Conservation (phyloP, 2,113 vertebrate species). For the Opisthocomus hoazin region DNA sequence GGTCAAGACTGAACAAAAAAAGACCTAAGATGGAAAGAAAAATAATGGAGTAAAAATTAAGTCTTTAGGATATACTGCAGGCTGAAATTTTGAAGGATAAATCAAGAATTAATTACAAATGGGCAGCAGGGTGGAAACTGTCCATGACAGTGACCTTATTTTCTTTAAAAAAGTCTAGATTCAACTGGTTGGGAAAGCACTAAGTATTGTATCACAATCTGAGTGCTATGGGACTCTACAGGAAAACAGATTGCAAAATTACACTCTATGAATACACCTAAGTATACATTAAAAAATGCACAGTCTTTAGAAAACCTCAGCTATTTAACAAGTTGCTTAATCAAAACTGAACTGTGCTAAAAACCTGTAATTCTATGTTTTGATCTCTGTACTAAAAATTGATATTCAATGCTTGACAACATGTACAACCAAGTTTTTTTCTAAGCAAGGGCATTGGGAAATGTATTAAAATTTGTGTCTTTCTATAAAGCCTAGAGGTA, state of each 20-base stretch:
- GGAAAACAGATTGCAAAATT: background rate
- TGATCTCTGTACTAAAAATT: background rate
- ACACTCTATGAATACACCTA: background rate
- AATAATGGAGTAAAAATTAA: background rate
- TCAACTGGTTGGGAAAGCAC: background rate
- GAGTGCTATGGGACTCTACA: background rate
- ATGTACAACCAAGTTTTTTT: background rate
- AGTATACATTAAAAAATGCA: background rate
- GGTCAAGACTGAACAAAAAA: background rate
- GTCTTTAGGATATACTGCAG: background rate
- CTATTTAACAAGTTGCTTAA: background rate
- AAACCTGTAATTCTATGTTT: background rate
- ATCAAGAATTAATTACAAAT: background rate
- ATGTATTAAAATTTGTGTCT: background rate
- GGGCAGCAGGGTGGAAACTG: background rate
- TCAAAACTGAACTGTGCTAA: background rate
- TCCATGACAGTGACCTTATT: background rate
- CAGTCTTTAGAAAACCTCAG: background rate
- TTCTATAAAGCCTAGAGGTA: background rate
- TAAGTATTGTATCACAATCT: rapidly evolving
- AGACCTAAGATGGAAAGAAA: background rate
- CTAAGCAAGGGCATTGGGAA: background rate
- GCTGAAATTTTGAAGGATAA: background rate
- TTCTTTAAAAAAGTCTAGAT: background rate
- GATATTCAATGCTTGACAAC: background rate